phyloP scores from a whole-genome alignment of 1,140 invertebrate species.

The Drosophila nigrodunni region DNA sequence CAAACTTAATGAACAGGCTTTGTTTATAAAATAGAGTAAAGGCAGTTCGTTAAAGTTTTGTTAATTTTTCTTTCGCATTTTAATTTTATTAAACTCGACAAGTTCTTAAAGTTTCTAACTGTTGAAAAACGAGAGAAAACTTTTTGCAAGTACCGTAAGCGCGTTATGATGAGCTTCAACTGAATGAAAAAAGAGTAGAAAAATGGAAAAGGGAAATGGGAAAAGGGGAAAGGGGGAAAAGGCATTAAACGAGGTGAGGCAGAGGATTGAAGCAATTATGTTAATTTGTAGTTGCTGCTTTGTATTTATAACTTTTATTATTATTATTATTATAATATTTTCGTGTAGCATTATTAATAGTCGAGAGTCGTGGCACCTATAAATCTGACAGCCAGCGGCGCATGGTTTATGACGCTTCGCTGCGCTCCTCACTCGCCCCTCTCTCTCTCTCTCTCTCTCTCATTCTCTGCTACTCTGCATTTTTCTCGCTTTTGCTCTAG shows the following conservation, averaged over 20 bases:
- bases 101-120: constrained; percentile 42
- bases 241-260: too few relatives aligned
- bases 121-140: constrained; percentile 28
- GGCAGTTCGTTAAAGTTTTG: constrained; percentile 15
- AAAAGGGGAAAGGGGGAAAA: not conserved
- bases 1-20: not conserved
- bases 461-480: too few relatives aligned
- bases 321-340: constrained; percentile 32
- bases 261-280: constrained; percentile 62
- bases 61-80: constrained; percentile 2
- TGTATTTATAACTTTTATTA: constrained; percentile 8
- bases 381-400: constrained; percentile 70
- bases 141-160: constrained; percentile 45
- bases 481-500: not conserved
- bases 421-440: constrained; percentile 8
- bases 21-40: constrained; percentile 21
- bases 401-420: constrained; percentile 67
- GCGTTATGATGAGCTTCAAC: constrained; percentile 33
- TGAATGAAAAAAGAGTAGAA: not conserved
- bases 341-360: constrained; percentile 67
- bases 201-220: too few relatives aligned
- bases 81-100: constrained; percentile 14
- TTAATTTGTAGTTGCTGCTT: constrained; percentile 62
- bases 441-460: too few relatives aligned
- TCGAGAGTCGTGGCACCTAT: constrained; percentile 54